phyloP scores from a whole-genome alignment of 2,113 vertebrate genomes.

The Hippocampus guttulatus region DNA sequence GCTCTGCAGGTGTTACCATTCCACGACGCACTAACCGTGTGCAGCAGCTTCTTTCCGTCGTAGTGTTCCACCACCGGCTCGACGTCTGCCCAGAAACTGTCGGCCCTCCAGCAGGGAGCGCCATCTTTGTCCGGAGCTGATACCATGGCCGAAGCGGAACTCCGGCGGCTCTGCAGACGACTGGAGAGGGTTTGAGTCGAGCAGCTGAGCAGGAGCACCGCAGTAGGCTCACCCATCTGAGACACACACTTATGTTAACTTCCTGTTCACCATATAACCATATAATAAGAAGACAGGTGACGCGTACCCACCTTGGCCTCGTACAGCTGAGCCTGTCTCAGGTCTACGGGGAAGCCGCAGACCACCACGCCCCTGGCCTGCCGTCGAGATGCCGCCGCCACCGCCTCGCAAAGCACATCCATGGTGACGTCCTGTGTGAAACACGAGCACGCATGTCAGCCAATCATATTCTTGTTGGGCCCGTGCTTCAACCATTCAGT shows the following conservation, averaged over 20 bases:
- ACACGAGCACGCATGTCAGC: not conserved
- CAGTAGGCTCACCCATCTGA: constrained; percentile 81
- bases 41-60: constrained; percentile 74
- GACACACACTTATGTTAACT: not conserved
- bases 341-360: constrained; percentile 81
- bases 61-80: constrained; percentile 76
- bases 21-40: constrained; percentile 69
- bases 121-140: constrained; percentile 27
- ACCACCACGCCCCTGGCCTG: constrained; percentile 82
- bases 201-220: constrained; percentile 83
- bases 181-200: constrained; percentile 79
- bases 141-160: constrained; percentile 34
- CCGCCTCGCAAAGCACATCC: constrained; percentile 83
- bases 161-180: constrained; percentile 68
- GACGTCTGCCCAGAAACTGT: constrained; percentile 71
- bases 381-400: constrained; percentile 60
- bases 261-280: not conserved
- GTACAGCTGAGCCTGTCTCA: constrained; percentile 82
- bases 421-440: constrained; percentile 73
- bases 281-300: not conserved
- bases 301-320: constrained; percentile 75
- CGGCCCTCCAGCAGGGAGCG: constrained; percentile 55
- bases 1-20: no score
- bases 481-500: no score
- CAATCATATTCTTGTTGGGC: not conserved